phyloP scores from a whole-genome alignment of 2,888 invertebrate genomes.

The Eristalis intricaria region DNA sequence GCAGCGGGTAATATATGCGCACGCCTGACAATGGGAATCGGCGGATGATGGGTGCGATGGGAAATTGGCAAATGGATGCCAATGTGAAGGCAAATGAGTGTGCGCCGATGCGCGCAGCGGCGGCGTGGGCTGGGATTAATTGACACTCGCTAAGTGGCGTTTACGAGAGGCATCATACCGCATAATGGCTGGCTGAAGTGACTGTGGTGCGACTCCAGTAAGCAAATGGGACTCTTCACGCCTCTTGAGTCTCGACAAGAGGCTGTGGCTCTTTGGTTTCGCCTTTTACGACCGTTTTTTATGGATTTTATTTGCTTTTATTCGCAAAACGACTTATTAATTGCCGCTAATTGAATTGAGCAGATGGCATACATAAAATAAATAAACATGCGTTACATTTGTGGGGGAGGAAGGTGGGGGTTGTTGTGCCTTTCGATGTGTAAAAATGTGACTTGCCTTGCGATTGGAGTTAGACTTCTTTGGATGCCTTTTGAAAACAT shows the following conservation, averaged over 20 bases:
- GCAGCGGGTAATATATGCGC: constrained; percentile 23
- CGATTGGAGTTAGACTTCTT: no score
- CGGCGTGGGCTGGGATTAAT: constrained; percentile 42
- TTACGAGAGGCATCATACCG: constrained; percentile 33
- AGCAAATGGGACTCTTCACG: constrained; percentile 47
- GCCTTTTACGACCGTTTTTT: neutral
- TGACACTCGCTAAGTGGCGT: constrained; percentile 61
- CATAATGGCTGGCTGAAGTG: constrained; percentile 7
- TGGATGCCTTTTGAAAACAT: no score
- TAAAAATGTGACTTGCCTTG: neutral
- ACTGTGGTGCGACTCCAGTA: constrained; percentile 8
- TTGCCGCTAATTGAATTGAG: constrained; percentile 23
- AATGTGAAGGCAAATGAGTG: neutral
- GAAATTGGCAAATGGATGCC: constrained; percentile 34
- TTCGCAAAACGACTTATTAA: constrained; percentile 24
- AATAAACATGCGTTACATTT: neutral
- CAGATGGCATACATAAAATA: constrained; percentile 30
- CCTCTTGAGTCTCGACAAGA: constrained; percentile 33
- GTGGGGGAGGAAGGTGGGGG: neutral
- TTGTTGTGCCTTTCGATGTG: neutral
- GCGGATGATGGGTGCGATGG: neutral
- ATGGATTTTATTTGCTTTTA: constrained; percentile 25
- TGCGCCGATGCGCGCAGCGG: constrained; percentile 5
- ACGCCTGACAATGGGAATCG: constrained; percentile 12
- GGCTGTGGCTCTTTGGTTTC: neutral